Conservation (phyloP, 1,140 invertebrate species). For the Ectropis grisescens region DNA sequence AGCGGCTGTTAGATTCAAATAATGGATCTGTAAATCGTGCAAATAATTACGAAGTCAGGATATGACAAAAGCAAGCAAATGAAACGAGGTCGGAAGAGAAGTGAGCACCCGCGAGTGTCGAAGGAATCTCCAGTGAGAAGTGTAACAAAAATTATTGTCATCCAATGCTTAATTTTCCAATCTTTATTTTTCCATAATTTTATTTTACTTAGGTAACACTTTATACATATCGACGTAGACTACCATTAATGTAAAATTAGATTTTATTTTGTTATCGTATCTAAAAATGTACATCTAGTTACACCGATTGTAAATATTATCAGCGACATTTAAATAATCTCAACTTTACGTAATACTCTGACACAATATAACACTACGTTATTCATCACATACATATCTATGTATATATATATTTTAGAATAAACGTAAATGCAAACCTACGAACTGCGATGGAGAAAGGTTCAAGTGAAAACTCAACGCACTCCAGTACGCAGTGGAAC, state of each 20-base stretch:
- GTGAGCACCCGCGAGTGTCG: too few relatives aligned
- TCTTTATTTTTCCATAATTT: constrained; percentile 39
- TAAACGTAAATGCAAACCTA: constrained; percentile 8
- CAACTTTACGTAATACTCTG: constrained; percentile 17
- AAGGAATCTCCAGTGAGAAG: constrained; percentile 27
- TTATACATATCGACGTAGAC: constrained; percentile 50
- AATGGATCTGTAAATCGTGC: too few relatives aligned
- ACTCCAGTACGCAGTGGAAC: too few relatives aligned
- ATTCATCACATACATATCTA: too few relatives aligned
- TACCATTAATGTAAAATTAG: constrained; percentile 26
- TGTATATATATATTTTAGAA: not conserved
- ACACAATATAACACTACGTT: too few relatives aligned
- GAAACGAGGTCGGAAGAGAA: too few relatives aligned
- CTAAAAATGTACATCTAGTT: constrained; percentile 51
- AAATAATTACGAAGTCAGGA: too few relatives aligned
- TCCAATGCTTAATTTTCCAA: constrained; percentile 63
- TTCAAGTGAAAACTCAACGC: too few relatives aligned
- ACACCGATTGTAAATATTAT: constrained; percentile 15
- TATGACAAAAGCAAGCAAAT: too few relatives aligned
- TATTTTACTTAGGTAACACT: constrained; percentile 43
- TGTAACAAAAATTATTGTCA: constrained; percentile 68
- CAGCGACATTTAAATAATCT: constrained; percentile 35
- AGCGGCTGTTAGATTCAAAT: too few relatives aligned
- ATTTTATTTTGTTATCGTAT: constrained; percentile 25
- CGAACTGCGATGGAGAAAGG: too few relatives aligned